Conservation (phyloP, 2,113 vertebrate genomes). For the Halichoeres trimaculatus region DNA sequence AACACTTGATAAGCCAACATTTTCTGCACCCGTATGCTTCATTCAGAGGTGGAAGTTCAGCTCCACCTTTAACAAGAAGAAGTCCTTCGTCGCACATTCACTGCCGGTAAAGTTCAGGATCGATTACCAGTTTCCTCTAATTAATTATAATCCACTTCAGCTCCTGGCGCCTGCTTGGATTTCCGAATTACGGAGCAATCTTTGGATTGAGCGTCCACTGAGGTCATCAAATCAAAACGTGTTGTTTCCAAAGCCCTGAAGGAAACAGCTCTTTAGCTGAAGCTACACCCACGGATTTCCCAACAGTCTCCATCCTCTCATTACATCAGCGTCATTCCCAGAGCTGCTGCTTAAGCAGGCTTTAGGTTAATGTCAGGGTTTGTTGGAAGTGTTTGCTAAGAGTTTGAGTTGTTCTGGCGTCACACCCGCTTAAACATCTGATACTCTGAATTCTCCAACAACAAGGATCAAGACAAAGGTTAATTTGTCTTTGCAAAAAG, state of each 20-base stretch:
- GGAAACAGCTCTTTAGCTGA: not conserved
- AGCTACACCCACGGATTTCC: not conserved
- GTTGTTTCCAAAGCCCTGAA: rapidly evolving
- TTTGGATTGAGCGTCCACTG: not conserved
- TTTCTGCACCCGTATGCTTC: too few relatives aligned
- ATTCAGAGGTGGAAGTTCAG: too few relatives aligned
- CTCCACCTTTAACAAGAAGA: not conserved
- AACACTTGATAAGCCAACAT: too few relatives aligned
- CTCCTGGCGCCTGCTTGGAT: not conserved
- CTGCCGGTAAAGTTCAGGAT: not conserved
- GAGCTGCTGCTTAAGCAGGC: not conserved
- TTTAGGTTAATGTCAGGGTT: not conserved
- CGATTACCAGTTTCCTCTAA: conserved; percentile 1
- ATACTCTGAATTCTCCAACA: too few relatives aligned
- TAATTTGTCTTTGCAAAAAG: too few relatives aligned
- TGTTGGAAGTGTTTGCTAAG: too few relatives aligned
- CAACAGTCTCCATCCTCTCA: not conserved
- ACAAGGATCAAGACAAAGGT: too few relatives aligned
- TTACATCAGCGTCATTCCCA: too few relatives aligned
- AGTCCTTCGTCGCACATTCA: too few relatives aligned
- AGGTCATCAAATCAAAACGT: not conserved
- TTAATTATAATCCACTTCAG: not conserved
- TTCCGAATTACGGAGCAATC: not conserved
- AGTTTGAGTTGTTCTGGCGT: too few relatives aligned
- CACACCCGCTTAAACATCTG: too few relatives aligned